Evolutionary conservation across 2,797 vertebrate genomes (phyloP).

Genomic region (Phrynocephalus guinanensis): DNA sequence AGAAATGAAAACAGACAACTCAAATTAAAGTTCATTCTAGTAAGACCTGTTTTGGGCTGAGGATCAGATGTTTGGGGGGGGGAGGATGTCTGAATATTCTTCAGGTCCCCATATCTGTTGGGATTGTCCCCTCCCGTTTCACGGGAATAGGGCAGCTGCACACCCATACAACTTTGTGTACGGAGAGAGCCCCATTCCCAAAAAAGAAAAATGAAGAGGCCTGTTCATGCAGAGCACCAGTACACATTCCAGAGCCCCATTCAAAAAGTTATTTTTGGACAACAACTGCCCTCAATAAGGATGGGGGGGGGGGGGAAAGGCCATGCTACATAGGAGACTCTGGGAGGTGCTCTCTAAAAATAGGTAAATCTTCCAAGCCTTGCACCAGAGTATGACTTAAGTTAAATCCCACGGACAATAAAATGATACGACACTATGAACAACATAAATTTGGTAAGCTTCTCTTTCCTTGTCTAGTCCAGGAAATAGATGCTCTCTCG

Average conservation of each 20-base stretch:
- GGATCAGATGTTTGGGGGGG: too few relatives aligned
- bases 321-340: too few relatives aligned
- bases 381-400: neutral
- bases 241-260: too few relatives aligned
- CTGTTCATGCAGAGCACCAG: too few relatives aligned
- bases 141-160: neutral
- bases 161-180: neutral
- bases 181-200: neutral
- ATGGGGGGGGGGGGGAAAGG: too few relatives aligned
- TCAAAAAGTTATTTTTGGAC: too few relatives aligned
- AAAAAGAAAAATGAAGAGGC: neutral
- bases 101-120: neutral
- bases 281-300: too few relatives aligned
- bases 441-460: neutral
- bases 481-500: neutral
- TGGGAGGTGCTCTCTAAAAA: neutral
- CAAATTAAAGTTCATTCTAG: neutral
- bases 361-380: neutral
- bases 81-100: neutral
- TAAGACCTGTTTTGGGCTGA: neutral
- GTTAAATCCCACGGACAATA: neutral
- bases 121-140: neutral
- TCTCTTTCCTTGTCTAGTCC: conserved; percentile 27
- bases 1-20: neutral
- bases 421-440: conserved; percentile 35